phyloP scores from a whole-genome alignment of 2,888 invertebrate species.

The Fabriciana adippe region DNA sequence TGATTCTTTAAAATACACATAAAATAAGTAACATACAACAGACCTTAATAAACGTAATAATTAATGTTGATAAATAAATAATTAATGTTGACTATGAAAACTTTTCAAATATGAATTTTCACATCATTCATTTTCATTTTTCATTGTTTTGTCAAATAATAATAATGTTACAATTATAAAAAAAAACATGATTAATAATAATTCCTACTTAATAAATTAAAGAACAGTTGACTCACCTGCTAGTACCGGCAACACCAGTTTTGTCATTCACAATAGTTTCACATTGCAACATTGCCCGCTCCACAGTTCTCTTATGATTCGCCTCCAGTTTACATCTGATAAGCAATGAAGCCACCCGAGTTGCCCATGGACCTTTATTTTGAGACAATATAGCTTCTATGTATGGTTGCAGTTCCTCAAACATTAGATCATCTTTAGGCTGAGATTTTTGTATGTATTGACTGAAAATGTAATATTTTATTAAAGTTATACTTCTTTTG shows the following conservation, averaged over 20 bases:
- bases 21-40: too few species aligned
- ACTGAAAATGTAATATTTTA: constrained; percentile 62
- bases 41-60: too few species aligned
- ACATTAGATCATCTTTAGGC: constrained; percentile 89
- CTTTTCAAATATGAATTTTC: too few species aligned
- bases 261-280: constrained; percentile 88
- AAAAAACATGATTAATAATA: background rate
- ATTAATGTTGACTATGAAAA: too few species aligned
- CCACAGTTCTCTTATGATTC: constrained; percentile 90
- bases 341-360: constrained; percentile 88
- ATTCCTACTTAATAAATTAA: too few species aligned
- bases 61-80: too few species aligned
- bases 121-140: background rate
- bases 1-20: too few species aligned
- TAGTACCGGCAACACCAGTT: constrained; percentile 52
- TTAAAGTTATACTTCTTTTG: too few species aligned
- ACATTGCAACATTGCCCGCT: constrained; percentile 93
- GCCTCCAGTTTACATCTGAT: constrained; percentile 90
- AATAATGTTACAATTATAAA: background rate
- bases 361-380: constrained; percentile 87
- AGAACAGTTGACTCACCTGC: constrained; percentile 51
- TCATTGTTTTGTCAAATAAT: background rate
- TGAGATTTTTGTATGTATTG: constrained; percentile 88
- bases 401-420: constrained; percentile 92
- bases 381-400: constrained; percentile 84